These are phyloP conservation scores for Styela plicata DNA, from an alignment of 23 tunicate genomes.

Conservation along the genomic window DNA sequence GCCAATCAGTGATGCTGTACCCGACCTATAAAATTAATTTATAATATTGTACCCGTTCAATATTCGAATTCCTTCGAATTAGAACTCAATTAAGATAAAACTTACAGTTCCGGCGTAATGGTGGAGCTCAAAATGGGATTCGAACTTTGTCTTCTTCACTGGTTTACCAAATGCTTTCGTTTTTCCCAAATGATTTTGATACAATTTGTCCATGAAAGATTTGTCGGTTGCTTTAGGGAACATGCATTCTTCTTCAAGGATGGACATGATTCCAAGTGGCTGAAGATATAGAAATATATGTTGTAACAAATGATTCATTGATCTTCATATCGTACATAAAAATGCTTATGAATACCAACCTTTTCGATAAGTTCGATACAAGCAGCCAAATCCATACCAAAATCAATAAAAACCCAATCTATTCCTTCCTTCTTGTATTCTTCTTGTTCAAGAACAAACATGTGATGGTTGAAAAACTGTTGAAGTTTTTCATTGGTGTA, in stretches of 20 bases:
- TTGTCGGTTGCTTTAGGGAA: constrained; percentile 94
- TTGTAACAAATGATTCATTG: background rate
- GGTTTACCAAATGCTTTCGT: constrained; percentile 90
- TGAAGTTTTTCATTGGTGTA: constrained; percentile 98
- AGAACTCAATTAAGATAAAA: background rate
- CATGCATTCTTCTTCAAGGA: constrained; percentile 98
- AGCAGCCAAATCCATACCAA: constrained; percentile 99
- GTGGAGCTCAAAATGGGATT: constrained; percentile 87
- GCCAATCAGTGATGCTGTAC: constrained; percentile 91
- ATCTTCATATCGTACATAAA: background rate
- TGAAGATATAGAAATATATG: background rate
- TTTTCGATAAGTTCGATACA: constrained; percentile 96
- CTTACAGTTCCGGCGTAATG: constrained; percentile 97
- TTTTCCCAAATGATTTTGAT: constrained; percentile 88
- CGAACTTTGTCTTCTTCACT: constrained; percentile 72
- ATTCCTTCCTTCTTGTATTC: constrained; percentile 99
- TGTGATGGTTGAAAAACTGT: constrained; percentile 99
- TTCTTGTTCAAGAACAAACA: constrained; percentile 99
- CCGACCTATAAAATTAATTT: constrained; percentile 45
- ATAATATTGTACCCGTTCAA: background rate
- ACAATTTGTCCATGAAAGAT: constrained; percentile 85
- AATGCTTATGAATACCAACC: constrained; percentile 35
- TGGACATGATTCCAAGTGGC: constrained; percentile 97
- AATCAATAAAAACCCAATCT: constrained; percentile 97
- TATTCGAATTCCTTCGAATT: background rate